phyloP scores from a whole-genome alignment of 1,140 invertebrate species.

The Zaprionus davidi region DNA sequence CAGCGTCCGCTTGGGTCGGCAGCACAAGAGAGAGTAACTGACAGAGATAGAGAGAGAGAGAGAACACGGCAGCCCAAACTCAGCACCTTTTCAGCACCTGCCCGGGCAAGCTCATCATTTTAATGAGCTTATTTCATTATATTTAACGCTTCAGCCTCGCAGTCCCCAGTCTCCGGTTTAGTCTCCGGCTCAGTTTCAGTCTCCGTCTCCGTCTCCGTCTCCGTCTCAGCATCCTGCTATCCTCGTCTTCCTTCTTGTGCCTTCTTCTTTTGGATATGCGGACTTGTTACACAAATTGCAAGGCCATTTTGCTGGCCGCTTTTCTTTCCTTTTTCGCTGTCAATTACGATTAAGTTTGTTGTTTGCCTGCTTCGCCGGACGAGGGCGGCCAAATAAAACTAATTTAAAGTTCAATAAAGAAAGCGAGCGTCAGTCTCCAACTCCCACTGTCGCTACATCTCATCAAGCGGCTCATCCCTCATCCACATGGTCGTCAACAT shows the following conservation, averaged over 20 bases:
- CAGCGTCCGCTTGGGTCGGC: slow-evolving; percentile 16
- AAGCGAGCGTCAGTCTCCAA: slow-evolving; percentile 28
- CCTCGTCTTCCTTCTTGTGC: background rate
- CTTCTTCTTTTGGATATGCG: background rate
- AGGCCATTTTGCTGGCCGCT: slow-evolving; percentile 35
- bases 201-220: too few species aligned
- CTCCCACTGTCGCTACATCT: slow-evolving; percentile 26
- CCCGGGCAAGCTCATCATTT: slow-evolving; percentile 66
- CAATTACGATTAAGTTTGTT: slow-evolving; percentile 54
- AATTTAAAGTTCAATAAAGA: slow-evolving; percentile 82
- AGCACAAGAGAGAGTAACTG: background rate
- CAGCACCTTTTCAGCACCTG: slow-evolving; percentile 16
- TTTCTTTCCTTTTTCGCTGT: slow-evolving; percentile 46
- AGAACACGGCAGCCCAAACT: slow-evolving; percentile 29
- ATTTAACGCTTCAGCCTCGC: slow-evolving; percentile 59
- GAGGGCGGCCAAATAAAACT: slow-evolving; percentile 70
- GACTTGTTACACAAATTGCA: slow-evolving; percentile 64
- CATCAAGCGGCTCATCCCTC: slow-evolving; percentile 45
- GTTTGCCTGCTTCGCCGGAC: slow-evolving; percentile 15
- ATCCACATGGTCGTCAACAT: slow-evolving; percentile 13
- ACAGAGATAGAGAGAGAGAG: background rate
- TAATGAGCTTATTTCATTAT: slow-evolving; percentile 82
- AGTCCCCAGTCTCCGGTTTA: background rate
- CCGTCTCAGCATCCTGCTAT: too few species aligned
- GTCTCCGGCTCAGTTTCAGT: background rate